Evolutionary conservation across 2,888 invertebrate genomes (phyloP), one percentile per base, ranked within the genome.

Genomic region (Metacarcinus magister): DNA sequence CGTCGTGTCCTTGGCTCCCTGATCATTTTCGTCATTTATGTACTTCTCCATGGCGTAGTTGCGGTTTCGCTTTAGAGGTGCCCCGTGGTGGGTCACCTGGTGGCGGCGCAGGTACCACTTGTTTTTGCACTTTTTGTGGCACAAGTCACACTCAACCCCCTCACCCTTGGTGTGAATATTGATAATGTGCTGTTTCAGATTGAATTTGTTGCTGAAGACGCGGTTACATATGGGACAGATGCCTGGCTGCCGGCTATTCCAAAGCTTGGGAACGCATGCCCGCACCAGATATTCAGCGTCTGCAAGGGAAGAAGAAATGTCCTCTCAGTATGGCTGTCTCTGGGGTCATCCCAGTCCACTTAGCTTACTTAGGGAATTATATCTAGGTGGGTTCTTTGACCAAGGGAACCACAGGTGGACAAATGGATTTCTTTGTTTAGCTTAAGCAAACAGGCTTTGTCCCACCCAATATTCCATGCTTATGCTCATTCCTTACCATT

Each of bases 141-240:
- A 97, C 92, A 97, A 95, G 93, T 97, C 96, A 96, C 97, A 97
- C 95, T 97, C 97, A 95, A 97, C 96, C 92, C 97, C 97, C 94
- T 97, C 96, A 75, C 97, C 97, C 95, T 96, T 97, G 94, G 97
- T 97, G 96, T 97, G 97, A 96, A 97, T 97, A 96, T 97, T 97
- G 96, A 97, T 96, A 95, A 97, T 97, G 97, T 97, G 97, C 96
- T 97, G 97, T 96, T 97, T 97, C 93, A 97, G 96, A 96, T 97
- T 97, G 96, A 97, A 97, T 96, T 97, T 97, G 96, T 97, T 97
- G 96, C 97, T 97, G 96, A 97, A 97, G 96, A 97, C 96, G 89
- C 97, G 95, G 96, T 97, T 97, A 96, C 97, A 97, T 95, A 97
- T 97, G 93, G 97, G 97, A 94, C 97, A 97, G 96, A 97, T 97